Percentiles rank a stretch among this genome's conserved stretches.
Conservation (phyloP, 2,113 vertebrate genomes). For the Chloroceryle aenea region DNA sequence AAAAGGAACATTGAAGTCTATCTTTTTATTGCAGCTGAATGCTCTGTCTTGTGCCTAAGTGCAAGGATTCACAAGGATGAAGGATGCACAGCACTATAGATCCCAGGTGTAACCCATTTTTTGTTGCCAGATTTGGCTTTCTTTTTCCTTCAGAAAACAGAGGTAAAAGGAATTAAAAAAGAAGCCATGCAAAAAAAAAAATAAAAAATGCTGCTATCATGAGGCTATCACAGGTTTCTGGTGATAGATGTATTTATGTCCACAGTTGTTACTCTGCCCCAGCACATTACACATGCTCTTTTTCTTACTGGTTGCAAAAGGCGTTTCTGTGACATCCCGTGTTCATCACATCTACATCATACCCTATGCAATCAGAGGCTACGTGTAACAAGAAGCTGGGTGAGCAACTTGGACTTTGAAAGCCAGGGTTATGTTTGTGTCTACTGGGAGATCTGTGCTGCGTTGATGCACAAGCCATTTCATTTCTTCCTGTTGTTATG, state of each 20-base stretch:
- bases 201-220: neutral
- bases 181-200: neutral
- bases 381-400: neutral
- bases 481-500: neutral
- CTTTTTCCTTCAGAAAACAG: neutral
- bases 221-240: neutral
- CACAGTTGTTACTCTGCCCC: neutral
- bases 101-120: neutral
- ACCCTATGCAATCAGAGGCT: neutral
- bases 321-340: neutral
- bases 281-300: neutral
- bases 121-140: neutral
- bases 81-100: neutral
- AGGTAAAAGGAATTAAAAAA: neutral
- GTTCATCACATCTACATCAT: neutral
- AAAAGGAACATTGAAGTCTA: neutral
- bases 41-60: neutral
- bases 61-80: neutral
- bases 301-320: neutral
- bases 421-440: neutral
- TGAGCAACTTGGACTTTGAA: neutral
- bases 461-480: neutral
- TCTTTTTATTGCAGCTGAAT: neutral
- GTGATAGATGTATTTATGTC: neutral
- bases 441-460: neutral